phyloP scores from a whole-genome alignment of 1,140 invertebrate species.

The Calosoma granatense region DNA sequence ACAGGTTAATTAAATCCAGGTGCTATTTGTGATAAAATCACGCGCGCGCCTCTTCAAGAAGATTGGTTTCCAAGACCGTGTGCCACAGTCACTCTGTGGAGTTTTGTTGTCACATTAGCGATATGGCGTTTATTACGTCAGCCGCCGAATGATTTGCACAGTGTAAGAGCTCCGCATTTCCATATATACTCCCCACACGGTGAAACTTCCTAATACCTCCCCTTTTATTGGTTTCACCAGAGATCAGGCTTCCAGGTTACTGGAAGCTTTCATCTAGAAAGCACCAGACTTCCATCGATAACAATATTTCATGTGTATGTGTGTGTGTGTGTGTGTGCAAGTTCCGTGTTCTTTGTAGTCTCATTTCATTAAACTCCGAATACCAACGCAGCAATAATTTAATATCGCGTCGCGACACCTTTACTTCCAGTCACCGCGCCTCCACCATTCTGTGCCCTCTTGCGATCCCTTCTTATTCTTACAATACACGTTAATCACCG shows the following conservation, averaged over 20 bases:
- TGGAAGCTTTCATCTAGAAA: no score
- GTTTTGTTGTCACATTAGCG: no score
- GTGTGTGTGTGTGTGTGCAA: not conserved
- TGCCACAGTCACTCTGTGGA: not conserved
- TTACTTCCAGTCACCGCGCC: no score
- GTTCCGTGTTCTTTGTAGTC: not conserved
- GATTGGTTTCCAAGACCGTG: not conserved
- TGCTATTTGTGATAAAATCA: constrained; percentile 5
- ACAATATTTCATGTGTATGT: not conserved
- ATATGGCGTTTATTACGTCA: no score
- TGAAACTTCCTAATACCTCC: no score
- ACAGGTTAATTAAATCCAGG: constrained; percentile 4
- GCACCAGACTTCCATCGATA: not conserved
- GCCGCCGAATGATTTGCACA: no score
- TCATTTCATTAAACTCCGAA: not conserved
- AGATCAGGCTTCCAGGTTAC: not conserved
- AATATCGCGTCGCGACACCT: not conserved
- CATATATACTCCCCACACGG: no score
- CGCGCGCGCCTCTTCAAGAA: not conserved
- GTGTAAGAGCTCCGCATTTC: no score
- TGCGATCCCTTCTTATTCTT: not conserved
- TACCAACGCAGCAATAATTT: not conserved
- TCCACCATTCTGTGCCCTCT: no score
- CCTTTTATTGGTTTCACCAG: no score
- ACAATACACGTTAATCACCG: not conserved